Percentiles rank a stretch among this genome's conserved stretches.
Evolutionary conservation across 53 echinoderm and acorn worm genomes (phyloP).

Genomic region (Echinometra lucunter): DNA sequence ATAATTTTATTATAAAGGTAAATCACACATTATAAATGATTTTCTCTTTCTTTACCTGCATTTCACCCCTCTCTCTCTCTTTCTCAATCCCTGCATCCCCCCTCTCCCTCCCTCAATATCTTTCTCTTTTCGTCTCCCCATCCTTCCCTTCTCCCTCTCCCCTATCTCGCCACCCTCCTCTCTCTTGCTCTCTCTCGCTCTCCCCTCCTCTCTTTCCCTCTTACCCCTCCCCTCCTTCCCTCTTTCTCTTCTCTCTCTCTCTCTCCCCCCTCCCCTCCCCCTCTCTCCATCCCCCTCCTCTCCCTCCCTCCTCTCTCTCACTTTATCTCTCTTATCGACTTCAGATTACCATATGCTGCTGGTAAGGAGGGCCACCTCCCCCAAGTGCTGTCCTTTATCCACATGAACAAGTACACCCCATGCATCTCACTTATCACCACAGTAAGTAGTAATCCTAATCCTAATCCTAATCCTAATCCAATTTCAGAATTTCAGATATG

Average conservation of each 20-base stretch:
- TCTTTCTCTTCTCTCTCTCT: background rate
- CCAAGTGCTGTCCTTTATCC: slow-evolving; percentile 90
- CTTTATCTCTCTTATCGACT: background rate
- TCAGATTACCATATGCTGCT: slow-evolving; percentile 95
- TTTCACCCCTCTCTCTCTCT: background rate
- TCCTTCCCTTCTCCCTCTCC: background rate
- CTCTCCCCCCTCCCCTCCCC: too few species aligned
- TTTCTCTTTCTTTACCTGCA: too few species aligned
- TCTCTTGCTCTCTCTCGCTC: background rate
- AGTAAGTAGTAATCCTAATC: slow-evolving; percentile 58
- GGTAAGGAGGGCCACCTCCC: slow-evolving; percentile 98
- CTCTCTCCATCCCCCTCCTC: too few species aligned
- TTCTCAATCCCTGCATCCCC: background rate
- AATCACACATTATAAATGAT: too few species aligned
- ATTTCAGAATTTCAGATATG: background rate
- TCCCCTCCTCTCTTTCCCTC: background rate
- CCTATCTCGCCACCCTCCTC: background rate
- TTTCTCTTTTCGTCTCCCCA: background rate
- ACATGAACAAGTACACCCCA: slow-evolving; percentile 88
- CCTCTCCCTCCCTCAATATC: background rate
- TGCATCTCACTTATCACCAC: slow-evolving; percentile 76
- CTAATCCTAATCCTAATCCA: background rate
- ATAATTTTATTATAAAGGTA: too few species aligned
- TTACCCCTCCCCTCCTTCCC: background rate
- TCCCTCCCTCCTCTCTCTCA: too few species aligned